A percentile compares a stretch with the other conserved stretches of the same genome.
Conservation (phyloP, 2,888 invertebrate genomes). For the Pherbina coryleti region DNA sequence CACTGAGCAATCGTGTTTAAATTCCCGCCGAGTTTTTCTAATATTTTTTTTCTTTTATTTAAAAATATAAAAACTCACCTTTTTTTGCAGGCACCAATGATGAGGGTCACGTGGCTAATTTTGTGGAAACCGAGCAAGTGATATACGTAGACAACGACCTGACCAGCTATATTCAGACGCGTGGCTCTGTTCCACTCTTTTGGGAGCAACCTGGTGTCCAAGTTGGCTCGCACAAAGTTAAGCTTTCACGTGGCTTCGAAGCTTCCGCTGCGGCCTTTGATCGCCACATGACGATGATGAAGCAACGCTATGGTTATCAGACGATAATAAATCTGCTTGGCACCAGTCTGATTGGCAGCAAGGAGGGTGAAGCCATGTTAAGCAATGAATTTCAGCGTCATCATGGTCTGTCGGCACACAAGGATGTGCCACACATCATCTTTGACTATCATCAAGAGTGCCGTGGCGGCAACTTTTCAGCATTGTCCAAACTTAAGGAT, state of each 20-base stretch:
- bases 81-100: constrained; percentile 85
- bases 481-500: constrained; percentile 84
- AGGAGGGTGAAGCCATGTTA: constrained; percentile 96
- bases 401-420: constrained; percentile 85
- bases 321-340: constrained; percentile 94
- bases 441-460: constrained; percentile 98
- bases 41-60: too few species aligned
- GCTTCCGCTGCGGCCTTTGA: constrained; percentile 94
- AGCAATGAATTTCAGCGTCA: constrained; percentile 91
- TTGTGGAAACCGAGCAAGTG: constrained; percentile 99
- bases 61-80: too few species aligned
- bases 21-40: too few species aligned
- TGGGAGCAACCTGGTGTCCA: constrained; percentile 99
- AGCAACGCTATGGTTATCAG: constrained; percentile 91
- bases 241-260: constrained; percentile 95
- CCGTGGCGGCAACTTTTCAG: constrained; percentile 83
- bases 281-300: constrained; percentile 87
- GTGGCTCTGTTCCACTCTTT: constrained; percentile 97
- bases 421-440: constrained; percentile 87
- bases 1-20: too few species aligned
- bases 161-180: constrained; percentile 89
- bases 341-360: constrained; percentile 89
- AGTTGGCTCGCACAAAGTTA: constrained; percentile 98
- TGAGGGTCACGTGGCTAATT: constrained; percentile 99
- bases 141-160: constrained; percentile 92